Evolutionary conservation across 2,113 vertebrate genomes (phyloP).

Genomic region (Carettochelys insculpta): DNA sequence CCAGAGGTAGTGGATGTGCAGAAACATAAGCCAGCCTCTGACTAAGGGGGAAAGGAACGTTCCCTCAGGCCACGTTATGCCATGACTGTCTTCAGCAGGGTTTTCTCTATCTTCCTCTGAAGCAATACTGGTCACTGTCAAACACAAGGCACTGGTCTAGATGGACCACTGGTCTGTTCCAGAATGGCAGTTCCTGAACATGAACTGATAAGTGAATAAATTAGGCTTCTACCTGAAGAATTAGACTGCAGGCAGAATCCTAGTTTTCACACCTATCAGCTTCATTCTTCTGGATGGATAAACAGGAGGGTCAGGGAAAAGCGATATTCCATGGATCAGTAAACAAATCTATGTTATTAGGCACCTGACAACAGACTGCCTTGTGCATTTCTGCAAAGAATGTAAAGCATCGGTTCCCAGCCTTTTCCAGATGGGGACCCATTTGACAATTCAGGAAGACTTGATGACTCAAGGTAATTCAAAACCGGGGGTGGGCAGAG

Average conservation of each 20-base stretch:
- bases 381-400: neutral
- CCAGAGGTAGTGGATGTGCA: fast-evolving
- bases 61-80: neutral
- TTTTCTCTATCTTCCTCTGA: neutral
- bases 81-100: neutral
- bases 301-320: neutral
- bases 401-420: no score
- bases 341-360: neutral
- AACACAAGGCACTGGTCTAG: neutral
- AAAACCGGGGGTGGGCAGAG: no score
- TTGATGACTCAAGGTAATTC: no score
- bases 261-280: neutral
- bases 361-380: fast-evolving
- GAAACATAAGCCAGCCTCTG: neutral
- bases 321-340: neutral
- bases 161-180: neutral
- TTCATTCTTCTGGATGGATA: neutral
- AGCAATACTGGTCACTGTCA: fast-evolving
- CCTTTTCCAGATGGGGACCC: no score
- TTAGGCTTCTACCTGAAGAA: neutral
- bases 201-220: no score
- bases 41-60: neutral
- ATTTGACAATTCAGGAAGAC: no score
- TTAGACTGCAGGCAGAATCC: neutral
- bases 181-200: neutral